Evolutionary conservation across 2,888 invertebrate species (phyloP).

Genomic region (Amitus sp.): DNA sequence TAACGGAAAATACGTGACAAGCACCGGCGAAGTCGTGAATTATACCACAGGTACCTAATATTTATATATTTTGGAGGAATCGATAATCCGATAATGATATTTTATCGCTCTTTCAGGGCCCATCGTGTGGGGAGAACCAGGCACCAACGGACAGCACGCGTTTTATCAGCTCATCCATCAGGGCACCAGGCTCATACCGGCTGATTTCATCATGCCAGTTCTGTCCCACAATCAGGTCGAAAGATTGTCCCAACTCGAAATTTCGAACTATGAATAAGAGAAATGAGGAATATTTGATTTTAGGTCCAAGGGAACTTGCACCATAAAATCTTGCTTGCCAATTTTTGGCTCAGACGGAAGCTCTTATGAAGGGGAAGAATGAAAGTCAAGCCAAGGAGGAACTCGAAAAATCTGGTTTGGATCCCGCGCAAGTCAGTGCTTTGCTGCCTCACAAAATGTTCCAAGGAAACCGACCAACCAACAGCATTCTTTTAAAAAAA

Average conservation of each 20-base stretch:
- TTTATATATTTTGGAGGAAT: too few relatives aligned
- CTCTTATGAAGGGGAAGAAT: constrained; percentile 88
- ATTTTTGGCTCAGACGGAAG: constrained; percentile 99
- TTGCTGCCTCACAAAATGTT: constrained; percentile 97
- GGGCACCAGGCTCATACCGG: constrained; percentile 89
- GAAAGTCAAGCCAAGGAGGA: constrained; percentile 79
- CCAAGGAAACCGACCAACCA: constrained; percentile 96
- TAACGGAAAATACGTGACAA: constrained; percentile 94
- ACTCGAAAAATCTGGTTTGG: constrained; percentile 81
- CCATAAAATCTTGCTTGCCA: constrained; percentile 94
- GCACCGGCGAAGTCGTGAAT: constrained; percentile 71
- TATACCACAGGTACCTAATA: constrained; percentile 66
- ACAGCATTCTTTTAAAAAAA: constrained; percentile 92
- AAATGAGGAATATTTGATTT: not conserved
- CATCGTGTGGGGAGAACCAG: constrained; percentile 93
- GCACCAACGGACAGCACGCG: constrained; percentile 99
- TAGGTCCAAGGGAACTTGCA: constrained; percentile 77
- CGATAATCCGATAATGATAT: too few relatives aligned
- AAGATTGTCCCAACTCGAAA: too few relatives aligned
- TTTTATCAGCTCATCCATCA: constrained; percentile 99
- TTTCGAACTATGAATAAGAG: too few relatives aligned
- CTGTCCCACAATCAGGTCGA: constrained; percentile 83
- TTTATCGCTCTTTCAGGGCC: too few relatives aligned
- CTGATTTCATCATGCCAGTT: constrained; percentile 96
- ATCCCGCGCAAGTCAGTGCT: constrained; percentile 77